Evolutionary conservation across 2,888 invertebrate genomes (phyloP).

Genomic region (Aproaerema taeniolella): DNA sequence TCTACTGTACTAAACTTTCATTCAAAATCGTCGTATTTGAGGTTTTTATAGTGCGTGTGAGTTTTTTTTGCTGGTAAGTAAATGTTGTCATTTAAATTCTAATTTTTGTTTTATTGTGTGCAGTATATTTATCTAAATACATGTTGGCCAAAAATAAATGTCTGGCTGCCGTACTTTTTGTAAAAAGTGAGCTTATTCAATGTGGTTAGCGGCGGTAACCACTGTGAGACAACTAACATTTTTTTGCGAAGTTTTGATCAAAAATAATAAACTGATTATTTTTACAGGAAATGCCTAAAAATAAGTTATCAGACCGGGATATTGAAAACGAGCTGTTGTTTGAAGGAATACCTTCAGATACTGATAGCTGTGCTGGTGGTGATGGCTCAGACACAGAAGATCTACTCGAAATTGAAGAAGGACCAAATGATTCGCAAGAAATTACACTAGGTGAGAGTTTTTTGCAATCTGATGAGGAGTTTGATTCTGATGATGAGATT

Average conservation of each 20-base stretch:
- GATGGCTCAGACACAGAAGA: slow-evolving; percentile 7
- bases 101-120: not conserved
- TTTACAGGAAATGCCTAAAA: slow-evolving; percentile 4
- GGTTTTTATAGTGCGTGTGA: too few relatives aligned
- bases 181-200: slow-evolving; percentile 1
- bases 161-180: not conserved
- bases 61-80: too few relatives aligned
- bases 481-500: slow-evolving; percentile 5
- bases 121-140: not conserved
- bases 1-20: too few relatives aligned
- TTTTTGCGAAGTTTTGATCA: slow-evolving; percentile 3
- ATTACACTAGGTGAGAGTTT: slow-evolving; percentile 1
- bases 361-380: slow-evolving; percentile 6
- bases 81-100: too few relatives aligned
- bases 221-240: slow-evolving; percentile 1
- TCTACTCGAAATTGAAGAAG: slow-evolving; percentile 5
- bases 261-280: slow-evolving; percentile 1
- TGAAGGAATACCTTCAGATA: slow-evolving; percentile 6
- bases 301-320: slow-evolving; percentile 1
- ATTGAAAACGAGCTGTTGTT: slow-evolving; percentile 4
- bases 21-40: too few relatives aligned
- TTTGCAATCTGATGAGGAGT: slow-evolving; percentile 3
- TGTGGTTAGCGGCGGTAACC: slow-evolving; percentile 5
- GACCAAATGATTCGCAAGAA: slow-evolving; percentile 1
- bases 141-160: not conserved